A percentile compares a stretch with the other conserved stretches of the same genome.
Evolutionary conservation across 2,888 invertebrate genomes (phyloP).

Genomic region (Diploptera punctata): DNA sequence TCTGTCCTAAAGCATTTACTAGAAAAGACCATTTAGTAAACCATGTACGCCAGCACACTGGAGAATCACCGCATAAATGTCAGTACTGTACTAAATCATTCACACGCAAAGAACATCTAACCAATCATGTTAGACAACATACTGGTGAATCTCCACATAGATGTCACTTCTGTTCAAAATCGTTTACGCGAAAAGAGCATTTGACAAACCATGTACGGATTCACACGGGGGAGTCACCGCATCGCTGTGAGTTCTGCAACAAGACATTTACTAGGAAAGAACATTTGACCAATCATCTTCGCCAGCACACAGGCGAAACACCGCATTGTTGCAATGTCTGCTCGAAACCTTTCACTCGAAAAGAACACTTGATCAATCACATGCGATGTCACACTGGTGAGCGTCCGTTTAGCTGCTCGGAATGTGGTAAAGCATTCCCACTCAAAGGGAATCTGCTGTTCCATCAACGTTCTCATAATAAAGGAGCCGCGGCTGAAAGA

Average conservation of each 20-base stretch:
- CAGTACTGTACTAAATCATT: slow-evolving; percentile 75
- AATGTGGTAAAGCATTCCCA: slow-evolving; percentile 70
- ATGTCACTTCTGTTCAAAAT: slow-evolving; percentile 84
- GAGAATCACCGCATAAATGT: slow-evolving; percentile 85
- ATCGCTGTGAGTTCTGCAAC: slow-evolving; percentile 72
- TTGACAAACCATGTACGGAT: slow-evolving; percentile 81
- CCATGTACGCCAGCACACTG: slow-evolving; percentile 83
- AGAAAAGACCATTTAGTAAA: slow-evolving; percentile 86
- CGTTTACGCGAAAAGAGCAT: slow-evolving; percentile 86
- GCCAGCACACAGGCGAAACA: slow-evolving; percentile 73
- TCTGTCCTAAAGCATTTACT: slow-evolving; percentile 87
- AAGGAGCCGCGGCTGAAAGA: slow-evolving; percentile 68
- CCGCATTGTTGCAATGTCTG: slow-evolving; percentile 77
- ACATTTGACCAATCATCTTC: slow-evolving; percentile 73
- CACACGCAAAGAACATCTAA: slow-evolving; percentile 69
- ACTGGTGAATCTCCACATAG: slow-evolving; percentile 88
- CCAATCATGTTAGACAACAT: slow-evolving; percentile 86
- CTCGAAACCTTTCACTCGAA: slow-evolving; percentile 67
- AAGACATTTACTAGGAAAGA: slow-evolving; percentile 75
- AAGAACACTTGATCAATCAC: slow-evolving; percentile 51
- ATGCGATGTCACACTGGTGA: slow-evolving; percentile 51
- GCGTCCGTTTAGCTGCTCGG: slow-evolving; percentile 50
- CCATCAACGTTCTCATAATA: slow-evolving; percentile 75
- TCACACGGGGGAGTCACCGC: slow-evolving; percentile 68
- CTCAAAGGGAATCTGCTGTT: slow-evolving; percentile 72